Percentiles rank a stretch among this genome's conserved stretches.
Conservation (phyloP, 2,888 invertebrate species). For the Tipula vernalis region DNA sequence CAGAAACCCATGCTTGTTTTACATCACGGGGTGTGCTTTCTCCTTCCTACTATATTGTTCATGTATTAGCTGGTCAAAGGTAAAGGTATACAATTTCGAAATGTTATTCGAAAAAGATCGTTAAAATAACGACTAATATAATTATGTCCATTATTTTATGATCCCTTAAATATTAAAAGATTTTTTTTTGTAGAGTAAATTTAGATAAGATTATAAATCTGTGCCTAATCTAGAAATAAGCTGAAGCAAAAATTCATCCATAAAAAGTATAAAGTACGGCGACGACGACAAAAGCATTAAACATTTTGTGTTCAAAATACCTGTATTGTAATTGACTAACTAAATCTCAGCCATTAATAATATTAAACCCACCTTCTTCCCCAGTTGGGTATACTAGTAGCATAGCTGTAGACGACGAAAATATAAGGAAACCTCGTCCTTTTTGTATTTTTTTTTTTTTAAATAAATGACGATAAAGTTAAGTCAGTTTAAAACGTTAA, state of each 20-base stretch:
- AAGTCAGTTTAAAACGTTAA: constrained; percentile 4
- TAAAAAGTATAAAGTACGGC: not conserved
- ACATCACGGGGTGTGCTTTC: no score
- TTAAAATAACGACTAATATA: no score
- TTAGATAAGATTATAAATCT: not conserved
- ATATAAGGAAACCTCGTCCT: not conserved
- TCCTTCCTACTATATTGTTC: no score
- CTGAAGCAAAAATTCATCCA: not conserved
- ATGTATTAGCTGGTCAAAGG: no score
- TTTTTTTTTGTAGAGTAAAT: no score
- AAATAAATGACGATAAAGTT: not conserved
- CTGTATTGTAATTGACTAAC: not conserved
- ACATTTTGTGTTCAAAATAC: not conserved
- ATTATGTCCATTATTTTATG: no score
- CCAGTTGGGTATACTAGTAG: not conserved
- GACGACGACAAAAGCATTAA: not conserved
- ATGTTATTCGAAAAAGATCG: no score
- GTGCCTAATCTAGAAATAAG: not conserved
- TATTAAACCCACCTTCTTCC: not conserved
- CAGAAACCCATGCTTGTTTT: no score
- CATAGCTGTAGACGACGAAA: not conserved
- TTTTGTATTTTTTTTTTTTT: not conserved
- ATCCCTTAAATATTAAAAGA: no score
- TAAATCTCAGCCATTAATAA: constrained; percentile 4
- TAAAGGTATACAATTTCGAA: no score